Evolutionary conservation across 2,888 invertebrate species (phyloP), one percentile per base, ranked within the genome.

Genomic region (Macaria notata): DNA sequence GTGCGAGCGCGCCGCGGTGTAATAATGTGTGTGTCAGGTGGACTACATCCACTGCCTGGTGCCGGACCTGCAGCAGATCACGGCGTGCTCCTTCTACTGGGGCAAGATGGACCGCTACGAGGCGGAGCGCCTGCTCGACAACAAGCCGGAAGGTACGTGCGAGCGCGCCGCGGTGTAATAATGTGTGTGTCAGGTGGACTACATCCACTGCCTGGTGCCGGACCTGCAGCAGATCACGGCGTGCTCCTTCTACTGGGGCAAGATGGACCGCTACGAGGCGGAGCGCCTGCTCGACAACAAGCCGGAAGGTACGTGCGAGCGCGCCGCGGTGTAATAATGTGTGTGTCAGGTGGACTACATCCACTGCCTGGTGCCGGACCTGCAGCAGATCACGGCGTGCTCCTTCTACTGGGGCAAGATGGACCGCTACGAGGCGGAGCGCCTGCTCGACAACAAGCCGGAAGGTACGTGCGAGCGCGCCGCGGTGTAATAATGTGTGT

Each of bases 391-490:
- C 66, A 97, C 97, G 4, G 96, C 95, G 42, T 98, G 98, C 77
- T 95, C 96, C 43, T 99, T 97, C 90, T 99, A 99, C 88, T 99
- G 99, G 98, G 99, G 99, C 70, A 98, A 98, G 89, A 99, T 99
- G 97, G 98, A 99, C 84, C 94, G 99, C 0, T 99, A 98, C 83
- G 98, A 99, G 83, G 99, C 99, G 0, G 99, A 99, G 85, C 92
- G 96, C 31, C 88, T 99, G 39, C 91, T 99, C 29, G 98, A 99
- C 65, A 97, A 96, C 60, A 97, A 97, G 78, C 97, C 97, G 0
- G 99, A 99, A 86, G 99, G 94, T 91, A 63, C n/a, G n/a, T n/a
- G n/a, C n/a, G n/a, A n/a, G n/a, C n/a, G n/a, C n/a, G n/a, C n/a
- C n/a, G n/a, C n/a, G n/a, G n/a, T n/a, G n/a, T n/a, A n/a, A n/a